These are phyloP conservation scores for Trochalopteron elliotii DNA, from an alignment of 2,113 vertebrate genomes.

Conservation along the genomic window DNA sequence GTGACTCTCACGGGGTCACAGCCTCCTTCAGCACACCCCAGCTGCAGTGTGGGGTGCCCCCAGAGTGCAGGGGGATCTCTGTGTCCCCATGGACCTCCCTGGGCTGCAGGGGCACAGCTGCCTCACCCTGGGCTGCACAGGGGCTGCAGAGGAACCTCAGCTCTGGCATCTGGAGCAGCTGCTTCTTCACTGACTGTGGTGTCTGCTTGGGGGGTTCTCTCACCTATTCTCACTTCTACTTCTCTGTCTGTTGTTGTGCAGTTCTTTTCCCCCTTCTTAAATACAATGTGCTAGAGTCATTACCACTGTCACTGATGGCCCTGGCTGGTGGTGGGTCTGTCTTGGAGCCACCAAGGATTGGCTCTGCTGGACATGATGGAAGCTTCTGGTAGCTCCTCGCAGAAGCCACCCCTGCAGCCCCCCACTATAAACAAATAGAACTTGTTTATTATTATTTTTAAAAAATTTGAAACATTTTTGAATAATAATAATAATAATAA, in stretches of 20 bases:
- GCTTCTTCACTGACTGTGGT: background rate
- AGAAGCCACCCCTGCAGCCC: background rate
- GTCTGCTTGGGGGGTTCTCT: background rate
- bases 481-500: background rate
- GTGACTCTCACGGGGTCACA: background rate
- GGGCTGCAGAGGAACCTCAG: background rate
- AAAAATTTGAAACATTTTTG: rapidly evolving
- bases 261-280: background rate
- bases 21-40: background rate
- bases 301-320: background rate
- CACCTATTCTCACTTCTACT: background rate
- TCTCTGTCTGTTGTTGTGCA: background rate
- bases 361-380: background rate
- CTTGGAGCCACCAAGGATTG: background rate
- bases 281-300: too few relatives aligned
- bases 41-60: background rate
- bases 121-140: background rate
- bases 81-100: too few relatives aligned
- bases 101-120: background rate
- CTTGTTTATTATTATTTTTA: background rate
- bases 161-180: rapidly evolving
- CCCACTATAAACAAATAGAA: background rate
- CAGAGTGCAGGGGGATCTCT: background rate
- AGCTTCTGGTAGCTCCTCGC: background rate
- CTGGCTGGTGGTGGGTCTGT: background rate